Percentiles rank a stretch among this genome's conserved stretches.
Conservation (phyloP, 2,113 vertebrate genomes). For the Sarotherodon lohbergeri region DNA sequence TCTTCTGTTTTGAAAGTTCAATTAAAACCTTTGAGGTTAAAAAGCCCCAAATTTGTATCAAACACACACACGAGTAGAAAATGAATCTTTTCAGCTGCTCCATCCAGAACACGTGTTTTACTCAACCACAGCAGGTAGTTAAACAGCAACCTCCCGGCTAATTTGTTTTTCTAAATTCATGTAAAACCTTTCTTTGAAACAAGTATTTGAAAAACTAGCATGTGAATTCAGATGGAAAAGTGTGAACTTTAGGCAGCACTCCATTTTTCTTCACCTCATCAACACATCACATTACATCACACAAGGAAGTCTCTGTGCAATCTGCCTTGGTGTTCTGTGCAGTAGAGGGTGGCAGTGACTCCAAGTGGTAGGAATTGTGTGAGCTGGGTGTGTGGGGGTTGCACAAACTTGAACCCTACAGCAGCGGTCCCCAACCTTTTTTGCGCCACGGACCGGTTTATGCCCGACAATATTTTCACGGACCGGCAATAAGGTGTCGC, state of each 20-base stretch:
- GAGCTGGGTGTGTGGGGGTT: neutral
- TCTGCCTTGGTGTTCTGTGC: neutral
- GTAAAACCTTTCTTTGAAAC: neutral
- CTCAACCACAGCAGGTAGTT: neutral
- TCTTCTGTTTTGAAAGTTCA: neutral
- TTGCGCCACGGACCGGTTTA: no score
- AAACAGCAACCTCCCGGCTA: neutral
- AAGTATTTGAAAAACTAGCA: accelerated
- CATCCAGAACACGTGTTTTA: neutral
- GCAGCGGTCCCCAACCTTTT: no score
- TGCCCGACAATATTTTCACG: no score
- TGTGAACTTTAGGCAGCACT: neutral
- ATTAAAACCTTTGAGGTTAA: neutral
- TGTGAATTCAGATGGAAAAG: neutral
- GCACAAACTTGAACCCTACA: neutral
- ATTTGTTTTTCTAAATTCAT: neutral
- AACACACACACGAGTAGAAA: neutral
- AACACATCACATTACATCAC: neutral
- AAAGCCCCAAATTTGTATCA: neutral
- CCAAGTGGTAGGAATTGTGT: neutral
- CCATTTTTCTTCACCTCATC: accelerated
- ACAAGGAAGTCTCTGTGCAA: neutral
- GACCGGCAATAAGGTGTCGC: no score
- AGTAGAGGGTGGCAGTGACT: neutral
- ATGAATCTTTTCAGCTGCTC: neutral